These are phyloP conservation scores for Ceuthmochares aereus DNA, from an alignment of 2,113 vertebrate species.

Conservation along the genomic window DNA sequence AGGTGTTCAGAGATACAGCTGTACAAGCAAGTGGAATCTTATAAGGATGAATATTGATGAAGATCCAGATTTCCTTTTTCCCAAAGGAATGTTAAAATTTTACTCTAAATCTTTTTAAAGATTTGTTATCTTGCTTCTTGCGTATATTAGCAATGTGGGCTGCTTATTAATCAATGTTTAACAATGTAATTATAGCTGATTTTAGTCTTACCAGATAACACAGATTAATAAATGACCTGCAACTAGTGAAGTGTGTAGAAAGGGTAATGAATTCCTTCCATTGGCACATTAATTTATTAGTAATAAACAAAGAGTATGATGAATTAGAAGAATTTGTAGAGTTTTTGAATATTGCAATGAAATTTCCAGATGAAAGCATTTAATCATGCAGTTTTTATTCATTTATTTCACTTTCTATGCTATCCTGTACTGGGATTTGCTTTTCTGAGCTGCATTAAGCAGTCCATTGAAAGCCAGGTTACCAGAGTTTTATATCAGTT, in stretches of 20 bases:
- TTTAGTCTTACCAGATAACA: constrained; percentile 87
- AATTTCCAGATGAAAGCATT: constrained; percentile 82
- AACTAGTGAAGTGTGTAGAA: constrained; percentile 85
- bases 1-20: constrained; percentile 78
- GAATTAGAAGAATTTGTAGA: constrained; percentile 78
- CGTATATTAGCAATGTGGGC: constrained; percentile 81
- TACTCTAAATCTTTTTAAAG: constrained; percentile 77
- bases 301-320: constrained; percentile 87
- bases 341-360: constrained; percentile 79
- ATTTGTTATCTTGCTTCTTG: constrained; percentile 77
- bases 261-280: constrained; percentile 88
- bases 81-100: constrained; percentile 73
- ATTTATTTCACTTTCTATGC: constrained; percentile 73
- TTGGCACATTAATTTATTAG: constrained; percentile 83
- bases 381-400: constrained; percentile 79
- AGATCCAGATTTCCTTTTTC: constrained; percentile 73
- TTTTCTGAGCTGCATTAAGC: constrained; percentile 59
- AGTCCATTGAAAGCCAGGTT: constrained; percentile 17
- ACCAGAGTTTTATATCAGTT: constrained; percentile 32
- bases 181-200: constrained; percentile 90
- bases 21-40: constrained; percentile 73
- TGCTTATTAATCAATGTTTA: constrained; percentile 96
- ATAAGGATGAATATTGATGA: constrained; percentile 79
- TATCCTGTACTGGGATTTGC: constrained; percentile 43
- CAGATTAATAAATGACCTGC: constrained; percentile 94